These are phyloP conservation scores for Halocynthia roretzi DNA, from an alignment of 23 tunicate species.

Conservation along the genomic window DNA sequence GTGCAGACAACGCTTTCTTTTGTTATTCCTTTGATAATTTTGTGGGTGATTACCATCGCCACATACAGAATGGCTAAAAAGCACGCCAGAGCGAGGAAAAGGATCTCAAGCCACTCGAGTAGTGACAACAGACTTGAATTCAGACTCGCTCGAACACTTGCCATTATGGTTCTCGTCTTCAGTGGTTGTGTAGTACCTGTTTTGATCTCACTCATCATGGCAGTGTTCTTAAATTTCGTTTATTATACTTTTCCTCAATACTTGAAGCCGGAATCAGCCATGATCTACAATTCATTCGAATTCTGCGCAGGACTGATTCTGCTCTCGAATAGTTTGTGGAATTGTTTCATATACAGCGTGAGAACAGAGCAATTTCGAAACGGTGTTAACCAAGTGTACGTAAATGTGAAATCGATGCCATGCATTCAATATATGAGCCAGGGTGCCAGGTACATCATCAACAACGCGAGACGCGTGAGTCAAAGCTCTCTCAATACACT, in stretches of 20 bases:
- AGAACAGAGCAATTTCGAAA: conserved; percentile 22
- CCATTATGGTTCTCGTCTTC: conserved; percentile 36
- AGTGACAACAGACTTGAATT: conserved; percentile 4
- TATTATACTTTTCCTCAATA: neutral
- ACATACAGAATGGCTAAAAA: conserved; percentile 20
- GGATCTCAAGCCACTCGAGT: neutral
- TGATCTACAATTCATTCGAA: neutral
- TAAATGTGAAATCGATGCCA: too few species aligned
- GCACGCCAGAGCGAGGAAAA: conserved; percentile 23
- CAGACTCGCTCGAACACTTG: conserved; percentile 20
- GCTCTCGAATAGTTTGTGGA: conserved; percentile 28
- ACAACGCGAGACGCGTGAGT: too few species aligned
- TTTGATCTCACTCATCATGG: neutral
- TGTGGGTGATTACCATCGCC: conserved; percentile 31
- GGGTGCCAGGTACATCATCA: too few species aligned
- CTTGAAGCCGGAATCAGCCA: neutral
- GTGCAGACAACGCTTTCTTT: conserved; percentile 21
- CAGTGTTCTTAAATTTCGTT: neutral
- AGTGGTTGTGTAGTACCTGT: conserved; percentile 18
- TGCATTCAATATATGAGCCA: too few species aligned
- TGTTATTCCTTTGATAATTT: conserved; percentile 27
- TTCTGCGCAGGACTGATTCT: conserved; percentile 6
- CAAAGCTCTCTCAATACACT: too few species aligned
- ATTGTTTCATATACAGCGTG: conserved; percentile 24
- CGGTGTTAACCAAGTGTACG: neutral